phyloP scores from a whole-genome alignment of 1,140 invertebrate genomes.

The Philaenus spumarius region DNA sequence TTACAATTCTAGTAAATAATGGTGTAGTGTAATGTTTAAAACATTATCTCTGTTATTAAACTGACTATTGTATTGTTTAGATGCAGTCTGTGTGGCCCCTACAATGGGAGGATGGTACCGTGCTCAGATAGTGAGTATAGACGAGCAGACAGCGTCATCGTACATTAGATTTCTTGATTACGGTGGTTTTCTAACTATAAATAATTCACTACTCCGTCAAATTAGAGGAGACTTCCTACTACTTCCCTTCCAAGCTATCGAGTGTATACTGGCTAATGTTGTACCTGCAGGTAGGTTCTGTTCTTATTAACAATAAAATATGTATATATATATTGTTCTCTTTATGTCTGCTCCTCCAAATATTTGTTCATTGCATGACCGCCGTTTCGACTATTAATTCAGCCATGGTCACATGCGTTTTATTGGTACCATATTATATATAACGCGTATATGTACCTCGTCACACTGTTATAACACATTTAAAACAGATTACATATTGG shows the following conservation, averaged over 20 bases:
- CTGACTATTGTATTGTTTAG: constrained; percentile 48
- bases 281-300: constrained; percentile 68
- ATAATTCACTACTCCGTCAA: constrained; percentile 67
- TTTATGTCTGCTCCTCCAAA: too few relatives aligned
- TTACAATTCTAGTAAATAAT: too few relatives aligned
- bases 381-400: too few relatives aligned
- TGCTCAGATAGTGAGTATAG: constrained; percentile 67
- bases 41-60: constrained; percentile 1
- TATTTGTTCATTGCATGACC: too few relatives aligned
- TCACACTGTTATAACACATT: too few relatives aligned
- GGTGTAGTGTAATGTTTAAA: too few relatives aligned
- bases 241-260: constrained; percentile 92
- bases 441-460: too few relatives aligned
- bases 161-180: constrained; percentile 88
- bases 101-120: constrained; percentile 78
- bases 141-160: constrained; percentile 59
- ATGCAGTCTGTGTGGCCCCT: constrained; percentile 82
- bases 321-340: too few relatives aligned
- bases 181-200: constrained; percentile 81
- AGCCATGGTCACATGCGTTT: too few relatives aligned
- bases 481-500: too few relatives aligned
- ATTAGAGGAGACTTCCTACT: constrained; percentile 88
- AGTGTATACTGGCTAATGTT: constrained; percentile 86
- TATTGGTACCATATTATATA: too few relatives aligned
- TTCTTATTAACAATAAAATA: too few relatives aligned